Percentiles rank a stretch among this genome's conserved stretches.
phyloP scores from a whole-genome alignment of 2,797 vertebrate genomes.

The Artibeus lituratus region DNA sequence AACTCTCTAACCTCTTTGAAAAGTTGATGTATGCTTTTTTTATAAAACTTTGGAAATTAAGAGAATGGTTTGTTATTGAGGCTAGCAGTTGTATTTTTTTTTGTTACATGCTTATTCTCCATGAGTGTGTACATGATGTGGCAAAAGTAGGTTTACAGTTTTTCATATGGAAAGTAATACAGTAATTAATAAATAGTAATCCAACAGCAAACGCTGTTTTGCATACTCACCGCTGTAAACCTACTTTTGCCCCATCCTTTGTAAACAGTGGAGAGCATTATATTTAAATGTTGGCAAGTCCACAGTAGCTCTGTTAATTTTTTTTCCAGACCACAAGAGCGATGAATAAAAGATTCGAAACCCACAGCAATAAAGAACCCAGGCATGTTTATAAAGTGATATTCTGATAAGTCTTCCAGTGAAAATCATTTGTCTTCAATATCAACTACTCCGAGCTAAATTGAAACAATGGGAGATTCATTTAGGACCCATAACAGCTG shows the following conservation, averaged over 20 bases:
- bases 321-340: neutral
- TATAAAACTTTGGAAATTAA: neutral
- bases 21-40: neutral
- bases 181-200: neutral
- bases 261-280: neutral
- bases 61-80: neutral
- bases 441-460: constrained; percentile 36
- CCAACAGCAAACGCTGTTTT: neutral
- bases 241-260: neutral
- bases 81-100: neutral
- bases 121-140: neutral
- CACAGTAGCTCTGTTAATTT: neutral
- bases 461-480: constrained; percentile 25
- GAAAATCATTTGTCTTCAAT: constrained; percentile 47
- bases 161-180: neutral
- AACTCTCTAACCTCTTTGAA: neutral
- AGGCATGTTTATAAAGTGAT: neutral
- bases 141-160: neutral
- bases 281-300: neutral
- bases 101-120: neutral
- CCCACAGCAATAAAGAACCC: neutral
- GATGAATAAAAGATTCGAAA: constrained; percentile 5
- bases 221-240: neutral
- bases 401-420: constrained; percentile 47
- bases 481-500: neutral